Percentiles rank a stretch among this genome's conserved stretches.
phyloP scores from a whole-genome alignment of 2,797 vertebrate genomes.

The Oreochromis mossambicus region DNA sequence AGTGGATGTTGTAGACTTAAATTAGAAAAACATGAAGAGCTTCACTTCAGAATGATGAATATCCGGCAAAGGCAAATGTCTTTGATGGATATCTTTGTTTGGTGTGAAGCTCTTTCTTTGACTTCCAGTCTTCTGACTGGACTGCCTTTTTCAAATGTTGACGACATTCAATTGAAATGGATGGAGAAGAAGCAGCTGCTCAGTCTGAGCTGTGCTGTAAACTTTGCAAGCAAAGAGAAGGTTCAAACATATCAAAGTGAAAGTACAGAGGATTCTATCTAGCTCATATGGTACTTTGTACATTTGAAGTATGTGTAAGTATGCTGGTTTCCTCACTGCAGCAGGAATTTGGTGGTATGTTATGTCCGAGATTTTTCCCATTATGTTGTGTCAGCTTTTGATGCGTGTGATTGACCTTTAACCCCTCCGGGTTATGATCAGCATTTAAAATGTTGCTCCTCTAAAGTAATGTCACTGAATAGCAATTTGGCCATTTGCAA shows the following conservation, averaged over 20 bases:
- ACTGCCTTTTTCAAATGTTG: conserved; percentile 54
- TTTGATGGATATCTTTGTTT: conserved; percentile 13
- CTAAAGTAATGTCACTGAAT: background rate
- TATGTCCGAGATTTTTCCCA: conserved; percentile 1
- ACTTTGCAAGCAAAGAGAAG: conserved; percentile 15
- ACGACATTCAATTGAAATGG: conserved; percentile 48
- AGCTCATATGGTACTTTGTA: conserved; percentile 49
- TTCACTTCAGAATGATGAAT: conserved; percentile 24
- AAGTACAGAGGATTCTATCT: conserved; percentile 26
- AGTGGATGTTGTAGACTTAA: conserved; percentile 33
- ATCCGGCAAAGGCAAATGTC: background rate
- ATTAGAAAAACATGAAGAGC: conserved; percentile 38
- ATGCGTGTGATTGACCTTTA: conserved; percentile 1
- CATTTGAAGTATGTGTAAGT: conserved; percentile 39
- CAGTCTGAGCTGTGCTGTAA: conserved; percentile 4
- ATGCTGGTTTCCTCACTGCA: conserved; percentile 25
- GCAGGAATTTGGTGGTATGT: conserved; percentile 26
- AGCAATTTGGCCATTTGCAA: background rate
- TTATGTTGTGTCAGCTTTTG: conserved; percentile 19
- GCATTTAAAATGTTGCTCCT: conserved; percentile 1
- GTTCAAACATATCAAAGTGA: conserved; percentile 62
- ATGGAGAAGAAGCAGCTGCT: conserved; percentile 22
- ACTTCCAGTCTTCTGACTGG: conserved; percentile 53
- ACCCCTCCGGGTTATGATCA: background rate
- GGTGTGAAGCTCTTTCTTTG: conserved; percentile 44